Evolutionary conservation across 1,140 invertebrate species (phyloP), one percentile per base, ranked within the genome.

Genomic region (Habropoda laboriosa): DNA sequence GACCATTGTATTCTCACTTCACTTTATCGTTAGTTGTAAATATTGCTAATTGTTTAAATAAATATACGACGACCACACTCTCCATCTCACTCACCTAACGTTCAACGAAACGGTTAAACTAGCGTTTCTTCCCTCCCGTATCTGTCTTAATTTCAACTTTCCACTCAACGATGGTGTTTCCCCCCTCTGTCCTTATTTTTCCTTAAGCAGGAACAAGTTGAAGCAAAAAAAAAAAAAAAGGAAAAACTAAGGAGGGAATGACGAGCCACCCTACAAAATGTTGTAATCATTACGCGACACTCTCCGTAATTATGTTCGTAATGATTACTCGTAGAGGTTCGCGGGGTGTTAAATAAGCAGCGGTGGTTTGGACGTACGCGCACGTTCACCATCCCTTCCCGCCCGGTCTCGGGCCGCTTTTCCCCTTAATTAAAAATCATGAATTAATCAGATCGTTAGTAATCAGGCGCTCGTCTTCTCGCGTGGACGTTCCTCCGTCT

Each of bases 361-460:
- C 63, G 57, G 55, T 24, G 74, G 53, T 75, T 42, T 32, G 40
- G 70, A 45, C 45, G 64, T n/a, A n/a, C 64, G 45, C 30, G 12
- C 68, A 57, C 47, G 38, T 47, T 45, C 42, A 18, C 27, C 2
- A 2, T 47, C 40, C 24, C 45, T 10, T 0, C n/a, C 40, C 47
- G 1, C 47, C 38, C 24, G 6, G 7, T 51, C 18, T 47, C 35
- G 1, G 13, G 35, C 42, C 60, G 72, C 82, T 81, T 85, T 86
- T 85, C 79, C 83, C 77, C 84, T 85, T 86, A 86, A 86, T 86
- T 86, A 86, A 86, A 86, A 86, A 86, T 86, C 83, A 86, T 86
- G 85, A 86, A 86, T 86, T 86, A 86, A 86, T 86, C 85, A 86
- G 85, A 86, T 86, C 85, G 85, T 86, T 86, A 86, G 85, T 86